phyloP scores from a whole-genome alignment of 2,113 vertebrate species.

The Tragelaphus scriptus region DNA sequence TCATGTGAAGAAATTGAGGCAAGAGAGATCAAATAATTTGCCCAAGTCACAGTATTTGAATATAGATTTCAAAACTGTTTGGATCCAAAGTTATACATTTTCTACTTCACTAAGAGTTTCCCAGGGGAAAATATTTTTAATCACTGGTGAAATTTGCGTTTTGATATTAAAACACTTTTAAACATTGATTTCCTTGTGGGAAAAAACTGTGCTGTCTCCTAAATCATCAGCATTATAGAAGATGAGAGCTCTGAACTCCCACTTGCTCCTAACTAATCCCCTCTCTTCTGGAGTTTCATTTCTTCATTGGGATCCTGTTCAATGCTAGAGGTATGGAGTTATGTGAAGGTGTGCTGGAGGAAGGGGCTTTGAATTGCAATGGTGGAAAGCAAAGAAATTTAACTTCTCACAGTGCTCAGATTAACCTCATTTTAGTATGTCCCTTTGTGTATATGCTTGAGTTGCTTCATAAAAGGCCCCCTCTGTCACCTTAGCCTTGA shows the following conservation, averaged over 20 bases:
- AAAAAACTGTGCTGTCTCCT: not conserved
- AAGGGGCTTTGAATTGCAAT: not conserved
- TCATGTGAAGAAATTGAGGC: not conserved
- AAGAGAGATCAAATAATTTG: not conserved
- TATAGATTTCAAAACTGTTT: not conserved
- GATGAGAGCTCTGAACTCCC: not conserved
- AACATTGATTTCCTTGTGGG: not conserved
- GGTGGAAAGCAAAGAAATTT: not conserved
- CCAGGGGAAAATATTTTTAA: not conserved
- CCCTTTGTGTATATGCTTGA: not conserved
- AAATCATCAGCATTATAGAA: not conserved
- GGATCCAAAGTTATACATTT: not conserved
- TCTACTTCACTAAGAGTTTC: not conserved
- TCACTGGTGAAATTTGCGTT: not conserved
- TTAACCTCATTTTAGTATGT: not conserved
- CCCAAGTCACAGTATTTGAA: not conserved
- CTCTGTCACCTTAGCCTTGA: not conserved
- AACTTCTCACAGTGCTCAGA: not conserved
- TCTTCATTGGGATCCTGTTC: not conserved
- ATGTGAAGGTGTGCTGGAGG: not conserved
- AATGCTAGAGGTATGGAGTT: not conserved
- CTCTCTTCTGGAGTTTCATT: not conserved
- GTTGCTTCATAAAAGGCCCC: not conserved
- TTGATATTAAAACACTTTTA: constrained; percentile 6
- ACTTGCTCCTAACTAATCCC: not conserved